phyloP scores from a whole-genome alignment of 2,888 invertebrate species.

The Heteropelma amictum region DNA sequence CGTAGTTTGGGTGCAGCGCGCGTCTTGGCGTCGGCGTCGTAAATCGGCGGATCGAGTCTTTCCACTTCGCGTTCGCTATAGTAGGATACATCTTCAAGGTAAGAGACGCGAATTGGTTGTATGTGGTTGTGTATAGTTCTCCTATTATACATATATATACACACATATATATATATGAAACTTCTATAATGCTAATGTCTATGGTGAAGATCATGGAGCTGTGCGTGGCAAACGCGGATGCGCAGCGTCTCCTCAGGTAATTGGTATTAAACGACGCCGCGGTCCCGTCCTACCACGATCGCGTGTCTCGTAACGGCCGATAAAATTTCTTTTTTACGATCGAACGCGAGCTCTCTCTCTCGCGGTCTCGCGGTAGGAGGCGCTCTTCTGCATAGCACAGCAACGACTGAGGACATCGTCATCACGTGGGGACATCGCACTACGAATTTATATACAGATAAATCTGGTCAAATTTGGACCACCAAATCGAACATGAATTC shows the following conservation, averaged over 20 bases:
- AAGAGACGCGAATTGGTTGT: background rate
- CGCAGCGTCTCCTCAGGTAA: constrained; percentile 53
- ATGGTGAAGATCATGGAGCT: constrained; percentile 15
- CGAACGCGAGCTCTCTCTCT: constrained; percentile 39
- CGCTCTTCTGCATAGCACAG: constrained; percentile 1
- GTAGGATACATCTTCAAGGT: constrained; percentile 2
- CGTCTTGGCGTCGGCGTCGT: constrained; percentile 51
- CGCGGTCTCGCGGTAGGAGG: constrained; percentile 41
- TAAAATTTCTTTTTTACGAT: constrained; percentile 61
- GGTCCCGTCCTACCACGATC: constrained; percentile 55
- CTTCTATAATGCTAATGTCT: background rate
- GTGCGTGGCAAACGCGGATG: constrained; percentile 58
- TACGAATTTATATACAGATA: background rate
- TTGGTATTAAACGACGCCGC: constrained; percentile 64
- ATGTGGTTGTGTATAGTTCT: background rate
- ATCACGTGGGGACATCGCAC: constrained; percentile 16
- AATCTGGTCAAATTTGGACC: background rate
- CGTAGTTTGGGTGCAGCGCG: constrained; percentile 50
- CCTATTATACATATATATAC: no score
- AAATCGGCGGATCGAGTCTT: constrained; percentile 50
- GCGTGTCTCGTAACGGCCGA: constrained; percentile 58
- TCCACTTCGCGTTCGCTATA: constrained; percentile 15
- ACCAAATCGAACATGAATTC: background rate
- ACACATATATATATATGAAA: constrained; percentile 6
- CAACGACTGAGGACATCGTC: constrained; percentile 26